Conservation (phyloP, 2,888 invertebrate species). For the Cerastis leucographa region DNA sequence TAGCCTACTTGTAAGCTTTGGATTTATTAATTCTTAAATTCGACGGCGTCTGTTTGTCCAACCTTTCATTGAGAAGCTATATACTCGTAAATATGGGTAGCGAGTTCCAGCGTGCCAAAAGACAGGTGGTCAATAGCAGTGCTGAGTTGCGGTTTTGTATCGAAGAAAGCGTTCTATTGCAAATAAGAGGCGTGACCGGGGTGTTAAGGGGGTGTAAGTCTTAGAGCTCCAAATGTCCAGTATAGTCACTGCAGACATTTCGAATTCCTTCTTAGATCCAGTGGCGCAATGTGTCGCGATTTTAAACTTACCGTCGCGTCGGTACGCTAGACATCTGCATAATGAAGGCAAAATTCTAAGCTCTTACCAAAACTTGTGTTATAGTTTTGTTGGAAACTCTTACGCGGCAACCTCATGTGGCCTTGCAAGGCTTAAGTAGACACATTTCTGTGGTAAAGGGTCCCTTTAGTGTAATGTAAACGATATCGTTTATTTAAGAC, state of each 20-base stretch:
- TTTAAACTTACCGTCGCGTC: constrained; percentile 67
- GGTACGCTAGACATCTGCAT: constrained; percentile 70
- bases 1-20: not conserved
- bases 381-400: constrained; percentile 57
- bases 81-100: constrained; percentile 21
- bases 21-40: constrained; percentile 29
- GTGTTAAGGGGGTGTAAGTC: constrained; percentile 33
- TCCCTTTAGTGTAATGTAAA: constrained; percentile 50
- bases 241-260: constrained; percentile 60
- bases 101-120: constrained; percentile 7
- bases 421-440: constrained; percentile 51
- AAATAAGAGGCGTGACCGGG: constrained; percentile 60
- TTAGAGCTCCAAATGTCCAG: constrained; percentile 39
- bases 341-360: constrained; percentile 70
- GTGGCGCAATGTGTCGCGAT: constrained; percentile 63
- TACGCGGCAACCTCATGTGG: constrained; percentile 45
- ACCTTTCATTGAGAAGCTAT: constrained; percentile 17
- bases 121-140: constrained; percentile 44
- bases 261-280: constrained; percentile 51
- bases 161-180: constrained; percentile 47
- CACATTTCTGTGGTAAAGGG: constrained; percentile 53
- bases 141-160: constrained; percentile 50
- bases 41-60: constrained; percentile 10
- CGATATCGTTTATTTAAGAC: constrained; percentile 58
- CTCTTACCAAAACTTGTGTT: constrained; percentile 45